Evolutionary conservation across 1,140 invertebrate genomes (phyloP).

Genomic region (Anadara kagoshimensis): DNA sequence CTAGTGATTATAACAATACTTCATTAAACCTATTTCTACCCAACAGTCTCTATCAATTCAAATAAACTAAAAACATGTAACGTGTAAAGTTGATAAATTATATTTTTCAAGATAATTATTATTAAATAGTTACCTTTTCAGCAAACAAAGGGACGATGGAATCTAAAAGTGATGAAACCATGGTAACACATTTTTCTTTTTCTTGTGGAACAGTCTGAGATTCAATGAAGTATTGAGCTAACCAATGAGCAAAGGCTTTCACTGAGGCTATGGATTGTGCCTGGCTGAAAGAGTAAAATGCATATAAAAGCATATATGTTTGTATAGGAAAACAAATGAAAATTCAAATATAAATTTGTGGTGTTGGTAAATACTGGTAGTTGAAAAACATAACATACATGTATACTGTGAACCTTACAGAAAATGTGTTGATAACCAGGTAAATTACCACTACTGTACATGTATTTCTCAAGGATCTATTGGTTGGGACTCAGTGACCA

Average conservation of each 20-base stretch:
- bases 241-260: conserved; percentile 82
- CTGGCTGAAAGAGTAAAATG: conserved; percentile 75
- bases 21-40: too few relatives aligned
- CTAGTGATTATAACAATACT: too few relatives aligned
- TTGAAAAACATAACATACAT: too few relatives aligned
- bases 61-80: neutral
- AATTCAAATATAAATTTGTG: too few relatives aligned
- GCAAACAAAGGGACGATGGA: conserved; percentile 65
- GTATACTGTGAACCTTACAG: too few relatives aligned
- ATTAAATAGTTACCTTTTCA: conserved; percentile 60
- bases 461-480: too few relatives aligned
- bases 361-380: too few relatives aligned
- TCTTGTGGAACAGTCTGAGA: conserved; percentile 57
- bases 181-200: conserved; percentile 60
- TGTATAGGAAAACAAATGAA: too few relatives aligned
- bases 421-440: too few relatives aligned
- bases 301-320: neutral
- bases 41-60: neutral
- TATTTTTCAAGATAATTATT: neutral
- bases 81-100: neutral
- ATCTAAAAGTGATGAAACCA: conserved; percentile 67
- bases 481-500: too few relatives aligned
- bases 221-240: conserved; percentile 69
- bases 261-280: conserved; percentile 81
- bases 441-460: too few relatives aligned